phyloP scores from a whole-genome alignment of 1,140 invertebrate species.

The Heliconius himera region DNA sequence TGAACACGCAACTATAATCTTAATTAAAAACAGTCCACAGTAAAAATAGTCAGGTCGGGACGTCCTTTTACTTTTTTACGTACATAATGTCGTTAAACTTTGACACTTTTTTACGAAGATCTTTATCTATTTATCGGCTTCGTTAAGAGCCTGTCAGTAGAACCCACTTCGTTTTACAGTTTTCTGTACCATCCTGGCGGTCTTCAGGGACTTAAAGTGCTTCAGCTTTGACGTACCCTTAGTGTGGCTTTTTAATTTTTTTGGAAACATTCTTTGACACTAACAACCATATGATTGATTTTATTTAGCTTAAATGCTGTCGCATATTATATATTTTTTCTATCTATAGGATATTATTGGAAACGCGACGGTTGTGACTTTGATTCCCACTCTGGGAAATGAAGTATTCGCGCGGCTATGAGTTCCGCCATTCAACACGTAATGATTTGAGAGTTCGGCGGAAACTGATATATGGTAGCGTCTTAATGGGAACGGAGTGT shows the following conservation, averaged over 20 bases:
- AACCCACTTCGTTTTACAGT: constrained; percentile 33
- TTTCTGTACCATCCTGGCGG: constrained; percentile 22
- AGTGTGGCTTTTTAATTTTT: background rate
- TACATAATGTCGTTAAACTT: constrained; percentile 62
- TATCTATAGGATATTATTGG: too few relatives aligned
- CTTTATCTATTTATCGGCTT: constrained; percentile 49
- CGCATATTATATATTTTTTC: too few relatives aligned
- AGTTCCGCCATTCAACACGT: too few relatives aligned
- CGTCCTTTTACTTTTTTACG: constrained; percentile 56
- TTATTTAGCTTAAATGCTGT: background rate
- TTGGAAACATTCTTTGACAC: background rate
- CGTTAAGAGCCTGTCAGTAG: constrained; percentile 61
- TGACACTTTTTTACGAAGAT: constrained; percentile 63
- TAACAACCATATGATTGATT: background rate
- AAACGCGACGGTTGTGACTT: too few relatives aligned
- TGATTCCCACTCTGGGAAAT: too few relatives aligned
- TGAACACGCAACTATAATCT: constrained; percentile 53
- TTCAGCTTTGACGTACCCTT: constrained; percentile 31
- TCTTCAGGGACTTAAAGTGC: constrained; percentile 39
- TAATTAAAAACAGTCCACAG: constrained; percentile 65
- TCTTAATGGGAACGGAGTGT: too few relatives aligned
- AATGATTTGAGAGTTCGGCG: too few relatives aligned
- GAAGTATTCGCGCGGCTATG: too few relatives aligned
- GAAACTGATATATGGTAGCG: too few relatives aligned
- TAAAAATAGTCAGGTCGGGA: constrained; percentile 40